These are phyloP conservation scores for Pantherophis alleghaniensis DNA, from an alignment of 2,797 vertebrate species.

Conservation along the genomic window DNA sequence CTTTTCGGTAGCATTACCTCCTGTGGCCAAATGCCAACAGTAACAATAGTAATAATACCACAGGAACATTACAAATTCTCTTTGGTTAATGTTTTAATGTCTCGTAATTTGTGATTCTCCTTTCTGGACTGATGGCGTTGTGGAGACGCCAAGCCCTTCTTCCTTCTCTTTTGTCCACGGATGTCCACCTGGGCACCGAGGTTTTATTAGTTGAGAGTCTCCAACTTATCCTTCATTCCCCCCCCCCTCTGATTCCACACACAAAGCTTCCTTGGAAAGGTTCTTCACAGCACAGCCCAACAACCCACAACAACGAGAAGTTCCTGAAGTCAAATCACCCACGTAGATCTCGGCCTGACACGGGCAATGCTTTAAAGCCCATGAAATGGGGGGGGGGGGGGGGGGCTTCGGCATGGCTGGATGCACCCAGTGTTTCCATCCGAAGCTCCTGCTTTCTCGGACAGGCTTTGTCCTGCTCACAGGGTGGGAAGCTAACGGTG, in stretches of 20 bases:
- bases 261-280: not conserved
- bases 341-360: not conserved
- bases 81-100: not conserved
- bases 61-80: not conserved
- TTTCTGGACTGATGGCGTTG: not conserved
- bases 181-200: no score
- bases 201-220: not conserved
- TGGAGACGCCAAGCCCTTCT: not conserved
- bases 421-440: constrained; percentile 43
- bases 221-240: no score
- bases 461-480: constrained; percentile 69
- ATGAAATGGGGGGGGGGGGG: not conserved
- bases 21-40: not conserved
- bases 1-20: not conserved
- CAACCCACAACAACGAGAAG: not conserved
- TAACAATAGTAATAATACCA: no score
- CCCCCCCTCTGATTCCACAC: not conserved
- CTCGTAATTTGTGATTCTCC: no score
- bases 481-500: constrained; percentile 68
- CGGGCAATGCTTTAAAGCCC: not conserved
- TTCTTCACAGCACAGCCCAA: not conserved
- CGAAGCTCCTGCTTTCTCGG: constrained; percentile 41
- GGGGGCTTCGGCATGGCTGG: not conserved
- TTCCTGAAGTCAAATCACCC: not conserved
- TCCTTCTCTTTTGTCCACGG: not conserved